These are phyloP conservation scores for Aurelia aurita DNA, from an alignment of 30 jellyfish, hydroid and myxozoan species.

Conservation along the genomic window DNA sequence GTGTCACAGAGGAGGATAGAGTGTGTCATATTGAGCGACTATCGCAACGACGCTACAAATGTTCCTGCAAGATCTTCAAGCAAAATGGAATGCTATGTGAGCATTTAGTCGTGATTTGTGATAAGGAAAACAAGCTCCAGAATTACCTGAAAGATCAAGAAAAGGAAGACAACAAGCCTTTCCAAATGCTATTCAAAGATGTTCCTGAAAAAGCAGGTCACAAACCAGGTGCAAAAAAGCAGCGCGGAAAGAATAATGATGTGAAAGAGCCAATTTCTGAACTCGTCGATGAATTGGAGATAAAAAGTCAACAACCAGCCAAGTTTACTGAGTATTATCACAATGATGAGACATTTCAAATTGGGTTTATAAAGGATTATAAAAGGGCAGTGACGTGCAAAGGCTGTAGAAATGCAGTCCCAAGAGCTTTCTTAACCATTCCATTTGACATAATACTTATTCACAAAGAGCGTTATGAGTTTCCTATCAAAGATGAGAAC, in stretches of 20 bases:
- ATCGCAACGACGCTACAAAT: not conserved
- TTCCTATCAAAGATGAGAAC: not conserved
- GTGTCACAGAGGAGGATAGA: not conserved
- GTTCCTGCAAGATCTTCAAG: not conserved
- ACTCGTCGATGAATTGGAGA: too few species aligned
- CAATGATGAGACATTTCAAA: not conserved
- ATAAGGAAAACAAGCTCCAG: too few species aligned
- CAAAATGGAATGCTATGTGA: too few species aligned
- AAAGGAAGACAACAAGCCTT: too few species aligned
- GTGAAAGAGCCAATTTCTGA: too few species aligned
- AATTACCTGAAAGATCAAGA: too few species aligned
- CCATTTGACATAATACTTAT: not conserved
- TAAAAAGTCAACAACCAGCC: too few species aligned
- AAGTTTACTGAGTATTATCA: not conserved
- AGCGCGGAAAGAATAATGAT: too few species aligned
- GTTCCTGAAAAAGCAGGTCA: too few species aligned
- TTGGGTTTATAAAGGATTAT: not conserved
- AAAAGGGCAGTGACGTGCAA: conserved; percentile 4
- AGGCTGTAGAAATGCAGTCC: not conserved
- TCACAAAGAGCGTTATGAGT: not conserved
- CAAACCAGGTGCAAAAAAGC: too few species aligned
- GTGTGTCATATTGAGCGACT: not conserved
- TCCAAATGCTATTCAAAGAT: too few species aligned
- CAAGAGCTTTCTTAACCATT: not conserved
- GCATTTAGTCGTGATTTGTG: too few species aligned